These are phyloP conservation scores for Watersipora subatra DNA, from an alignment of 1,140 invertebrate species.

Conservation along the genomic window DNA sequence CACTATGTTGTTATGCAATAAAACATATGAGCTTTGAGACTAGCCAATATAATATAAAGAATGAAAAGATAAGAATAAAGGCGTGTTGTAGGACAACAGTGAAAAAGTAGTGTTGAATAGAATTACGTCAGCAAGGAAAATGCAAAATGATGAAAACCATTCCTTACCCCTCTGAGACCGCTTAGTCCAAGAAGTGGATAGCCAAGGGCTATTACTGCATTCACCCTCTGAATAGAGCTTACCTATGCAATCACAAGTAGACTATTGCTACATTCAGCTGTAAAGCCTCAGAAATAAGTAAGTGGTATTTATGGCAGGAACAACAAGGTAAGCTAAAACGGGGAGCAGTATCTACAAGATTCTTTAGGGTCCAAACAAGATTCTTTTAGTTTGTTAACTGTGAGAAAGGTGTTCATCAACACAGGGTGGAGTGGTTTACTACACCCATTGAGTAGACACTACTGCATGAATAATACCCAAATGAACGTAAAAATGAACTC, in stretches of 20 bases:
- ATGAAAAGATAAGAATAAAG: too few species aligned
- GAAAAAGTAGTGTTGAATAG: too few species aligned
- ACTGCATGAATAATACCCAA: background rate
- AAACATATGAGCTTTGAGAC: too few species aligned
- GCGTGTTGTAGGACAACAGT: too few species aligned
- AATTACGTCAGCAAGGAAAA: too few species aligned
- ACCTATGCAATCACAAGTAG: conserved; percentile 31
- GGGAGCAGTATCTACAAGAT: background rate
- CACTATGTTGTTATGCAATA: too few species aligned
- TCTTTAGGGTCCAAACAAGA: background rate
- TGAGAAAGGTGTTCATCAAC: background rate
- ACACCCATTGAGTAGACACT: background rate
- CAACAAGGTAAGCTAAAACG: background rate
- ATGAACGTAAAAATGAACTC: background rate
- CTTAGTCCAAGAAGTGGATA: conserved; percentile 63
- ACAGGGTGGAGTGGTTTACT: background rate
- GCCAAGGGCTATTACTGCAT: conserved; percentile 62
- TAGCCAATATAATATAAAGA: too few species aligned
- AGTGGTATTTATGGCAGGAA: background rate
- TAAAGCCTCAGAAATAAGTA: background rate
- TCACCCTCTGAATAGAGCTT: conserved; percentile 44
- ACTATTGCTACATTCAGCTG: background rate
- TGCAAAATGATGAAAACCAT: too few species aligned
- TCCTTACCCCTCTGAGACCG: conserved; percentile 52
- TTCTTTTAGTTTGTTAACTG: background rate